phyloP scores from a whole-genome alignment of 2,113 vertebrate species.

The Apeltes quadracus region DNA sequence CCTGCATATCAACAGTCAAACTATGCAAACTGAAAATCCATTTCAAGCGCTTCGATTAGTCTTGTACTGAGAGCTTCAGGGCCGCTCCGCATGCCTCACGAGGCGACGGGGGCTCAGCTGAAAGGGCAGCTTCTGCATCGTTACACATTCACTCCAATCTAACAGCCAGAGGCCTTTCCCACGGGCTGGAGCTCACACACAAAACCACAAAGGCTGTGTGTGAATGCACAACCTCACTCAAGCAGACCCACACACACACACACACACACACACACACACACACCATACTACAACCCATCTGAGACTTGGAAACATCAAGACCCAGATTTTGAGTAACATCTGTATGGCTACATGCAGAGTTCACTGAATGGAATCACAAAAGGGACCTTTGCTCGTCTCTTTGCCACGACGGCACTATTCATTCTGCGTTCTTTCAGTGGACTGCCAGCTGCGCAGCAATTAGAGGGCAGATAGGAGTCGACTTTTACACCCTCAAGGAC shows the following conservation, averaged over 20 bases:
- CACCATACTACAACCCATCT: slow-evolving; percentile 52
- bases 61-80: background rate
- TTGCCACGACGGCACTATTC: slow-evolving; percentile 12
- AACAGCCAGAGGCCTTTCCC: slow-evolving; percentile 69
- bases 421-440: slow-evolving; percentile 10
- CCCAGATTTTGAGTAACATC: slow-evolving; percentile 38
- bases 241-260: slow-evolving; percentile 26
- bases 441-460: slow-evolving; percentile 30
- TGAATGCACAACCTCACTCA: background rate
- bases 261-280: slow-evolving; percentile 14
- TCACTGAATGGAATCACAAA: slow-evolving; percentile 32
- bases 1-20: background rate
- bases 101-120: slow-evolving; percentile 51
- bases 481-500: slow-evolving; percentile 12
- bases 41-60: slow-evolving; percentile 10
- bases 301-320: slow-evolving; percentile 5
- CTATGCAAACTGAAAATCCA: background rate
- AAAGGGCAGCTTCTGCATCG: slow-evolving; percentile 62
- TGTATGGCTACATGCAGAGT: slow-evolving; percentile 40
- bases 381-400: slow-evolving; percentile 51
- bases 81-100: slow-evolving; percentile 21
- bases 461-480: slow-evolving; percentile 5
- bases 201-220: slow-evolving; percentile 9
- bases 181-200: slow-evolving; percentile 55
- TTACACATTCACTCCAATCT: slow-evolving; percentile 54